phyloP scores from a whole-genome alignment of 2,888 invertebrate genomes.

The Dermolepida albohirtum region DNA sequence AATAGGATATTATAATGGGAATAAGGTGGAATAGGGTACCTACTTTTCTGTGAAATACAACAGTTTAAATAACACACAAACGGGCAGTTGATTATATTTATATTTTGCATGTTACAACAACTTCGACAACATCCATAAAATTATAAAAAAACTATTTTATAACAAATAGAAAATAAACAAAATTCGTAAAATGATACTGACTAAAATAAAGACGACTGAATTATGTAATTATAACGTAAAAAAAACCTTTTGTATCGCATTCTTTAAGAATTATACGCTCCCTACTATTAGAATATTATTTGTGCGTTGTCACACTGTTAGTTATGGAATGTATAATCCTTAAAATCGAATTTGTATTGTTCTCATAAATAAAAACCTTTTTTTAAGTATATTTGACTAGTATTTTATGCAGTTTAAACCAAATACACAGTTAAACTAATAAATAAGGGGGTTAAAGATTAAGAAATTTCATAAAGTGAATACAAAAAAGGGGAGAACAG shows the following conservation, averaged over 20 bases:
- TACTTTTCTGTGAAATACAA: too few relatives aligned
- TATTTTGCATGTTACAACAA: constrained; percentile 43
- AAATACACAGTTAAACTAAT: too few relatives aligned
- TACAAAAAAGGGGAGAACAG: background rate
- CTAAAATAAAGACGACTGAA: constrained; percentile 8
- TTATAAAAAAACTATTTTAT: constrained; percentile 33
- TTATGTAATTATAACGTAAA: constrained; percentile 1
- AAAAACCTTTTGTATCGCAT: background rate
- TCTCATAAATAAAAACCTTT: constrained; percentile 38
- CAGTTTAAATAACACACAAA: too few relatives aligned
- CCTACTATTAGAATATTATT: background rate
- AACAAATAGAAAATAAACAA: constrained; percentile 19
- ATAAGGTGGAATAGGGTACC: too few relatives aligned
- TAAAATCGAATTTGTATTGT: constrained; percentile 14
- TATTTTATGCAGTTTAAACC: constrained; percentile 5
- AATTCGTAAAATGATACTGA: constrained; percentile 5
- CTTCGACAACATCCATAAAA: constrained; percentile 43
- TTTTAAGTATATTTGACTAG: constrained; percentile 45
- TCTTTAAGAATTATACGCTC: constrained; percentile 14
- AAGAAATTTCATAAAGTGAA: too few relatives aligned
- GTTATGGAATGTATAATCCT: constrained; percentile 20
- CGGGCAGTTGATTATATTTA: too few relatives aligned
- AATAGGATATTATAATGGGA: too few relatives aligned
- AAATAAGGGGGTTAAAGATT: too few relatives aligned
- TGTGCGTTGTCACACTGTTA: background rate